A percentile compares a stretch with the other conserved stretches of the same genome.
phyloP scores from a whole-genome alignment of 2,888 invertebrate genomes.

The Rhagium mordax region DNA sequence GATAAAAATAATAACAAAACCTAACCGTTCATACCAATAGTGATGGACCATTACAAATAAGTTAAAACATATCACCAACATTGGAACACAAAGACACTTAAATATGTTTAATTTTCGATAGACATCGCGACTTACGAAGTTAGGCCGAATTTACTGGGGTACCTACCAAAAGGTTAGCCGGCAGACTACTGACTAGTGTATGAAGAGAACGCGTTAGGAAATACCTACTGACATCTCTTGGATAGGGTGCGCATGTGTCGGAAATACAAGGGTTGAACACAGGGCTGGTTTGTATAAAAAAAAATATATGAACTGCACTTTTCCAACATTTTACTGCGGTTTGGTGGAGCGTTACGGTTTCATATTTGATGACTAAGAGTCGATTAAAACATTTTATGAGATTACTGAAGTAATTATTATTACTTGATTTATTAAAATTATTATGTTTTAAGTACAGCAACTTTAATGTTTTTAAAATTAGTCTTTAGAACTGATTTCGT shows the following conservation, averaged over 20 bases:
- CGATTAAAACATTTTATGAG: too few species aligned
- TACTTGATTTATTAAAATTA: too few species aligned
- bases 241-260: slow-evolving; percentile 47
- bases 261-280: slow-evolving; percentile 40
- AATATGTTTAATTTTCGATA: background rate
- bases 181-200: slow-evolving; percentile 39
- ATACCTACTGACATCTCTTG: slow-evolving; percentile 39
- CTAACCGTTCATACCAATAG: slow-evolving; percentile 7
- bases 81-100: slow-evolving; percentile 2
- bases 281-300: slow-evolving; percentile 19
- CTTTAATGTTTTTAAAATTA: too few species aligned
- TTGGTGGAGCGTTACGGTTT: too few species aligned
- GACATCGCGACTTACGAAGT: slow-evolving; percentile 3
- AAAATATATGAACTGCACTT: background rate
- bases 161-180: slow-evolving; percentile 1
- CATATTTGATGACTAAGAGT: too few species aligned
- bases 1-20: slow-evolving; percentile 23
- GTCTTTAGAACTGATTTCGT: too few species aligned
- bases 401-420: too few species aligned
- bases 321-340: too few species aligned
- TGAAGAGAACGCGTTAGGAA: slow-evolving; percentile 34
- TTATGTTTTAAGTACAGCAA: too few species aligned
- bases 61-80: slow-evolving; percentile 9
- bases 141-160: background rate
- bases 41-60: background rate